Conservation (phyloP, 2,888 invertebrate species). For the Cetonia aurata region DNA sequence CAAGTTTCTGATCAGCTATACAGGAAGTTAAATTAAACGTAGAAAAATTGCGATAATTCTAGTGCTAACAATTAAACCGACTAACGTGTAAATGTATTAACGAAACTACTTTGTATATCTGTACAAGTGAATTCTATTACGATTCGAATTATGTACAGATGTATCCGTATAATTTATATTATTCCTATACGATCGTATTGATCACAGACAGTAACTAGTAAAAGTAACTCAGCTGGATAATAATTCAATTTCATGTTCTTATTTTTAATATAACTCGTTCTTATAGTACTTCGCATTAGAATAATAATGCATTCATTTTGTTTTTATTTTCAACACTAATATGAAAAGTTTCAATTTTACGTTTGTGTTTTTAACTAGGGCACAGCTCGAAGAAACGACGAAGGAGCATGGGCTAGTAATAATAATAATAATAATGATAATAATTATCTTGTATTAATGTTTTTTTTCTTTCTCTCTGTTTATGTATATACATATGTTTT, state of each 20-base stretch:
- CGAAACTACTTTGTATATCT: constrained; percentile 14
- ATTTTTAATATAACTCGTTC: neutral
- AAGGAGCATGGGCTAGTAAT: constrained; percentile 1
- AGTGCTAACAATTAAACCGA: constrained; percentile 35
- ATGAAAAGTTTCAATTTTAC: constrained; percentile 35
- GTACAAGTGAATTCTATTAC: constrained; percentile 4
- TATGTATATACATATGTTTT: neutral
- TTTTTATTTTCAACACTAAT: constrained; percentile 14
- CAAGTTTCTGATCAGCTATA: neutral
- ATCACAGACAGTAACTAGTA: constrained; percentile 33
- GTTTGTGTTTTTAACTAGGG: constrained; percentile 21
- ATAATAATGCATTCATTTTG: neutral
- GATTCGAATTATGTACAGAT: constrained; percentile 19
- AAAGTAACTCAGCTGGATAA: constrained; percentile 36
- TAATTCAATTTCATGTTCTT: constrained; percentile 3
- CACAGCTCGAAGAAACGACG: neutral
- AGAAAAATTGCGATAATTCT: constrained; percentile 31
- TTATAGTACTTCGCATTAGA: too few species aligned
- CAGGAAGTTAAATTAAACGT: constrained; percentile 3
- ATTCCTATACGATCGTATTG: neutral
- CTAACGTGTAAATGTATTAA: constrained; percentile 39
- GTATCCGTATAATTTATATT: constrained; percentile 9
- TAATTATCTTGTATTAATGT: neutral
- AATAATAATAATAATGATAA: too few species aligned
- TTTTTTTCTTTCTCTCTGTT: neutral